Conservation (phyloP, 2,888 invertebrate genomes). For the Pammene aurita region DNA sequence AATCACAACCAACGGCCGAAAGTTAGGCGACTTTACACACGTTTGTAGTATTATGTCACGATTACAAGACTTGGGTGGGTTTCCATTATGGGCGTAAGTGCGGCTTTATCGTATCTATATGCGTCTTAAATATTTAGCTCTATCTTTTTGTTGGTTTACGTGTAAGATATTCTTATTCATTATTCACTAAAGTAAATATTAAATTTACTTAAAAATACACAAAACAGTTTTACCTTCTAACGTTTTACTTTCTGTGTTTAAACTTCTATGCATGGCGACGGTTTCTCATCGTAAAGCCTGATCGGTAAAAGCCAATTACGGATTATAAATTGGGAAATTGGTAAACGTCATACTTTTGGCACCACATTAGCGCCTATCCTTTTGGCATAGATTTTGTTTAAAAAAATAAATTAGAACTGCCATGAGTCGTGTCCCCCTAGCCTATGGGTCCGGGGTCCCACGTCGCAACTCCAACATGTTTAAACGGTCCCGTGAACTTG, state of each 20-base stretch:
- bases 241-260: no score
- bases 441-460: conserved; percentile 25
- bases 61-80: conserved; percentile 33
- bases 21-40: conserved; percentile 39
- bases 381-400: not conserved
- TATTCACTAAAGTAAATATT: not conserved
- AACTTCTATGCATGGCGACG: no score
- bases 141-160: not conserved
- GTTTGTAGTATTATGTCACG: conserved; percentile 39
- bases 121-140: not conserved
- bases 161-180: not conserved
- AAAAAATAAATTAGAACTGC: not conserved
- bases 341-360: no score
- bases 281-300: no score
- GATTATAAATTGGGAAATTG: no score
- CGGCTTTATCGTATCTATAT: not conserved
- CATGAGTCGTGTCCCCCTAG: conserved; percentile 4
- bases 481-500: conserved; percentile 41
- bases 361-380: not conserved
- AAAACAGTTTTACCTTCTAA: no score
- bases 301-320: no score
- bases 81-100: conserved; percentile 22
- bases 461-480: conserved; percentile 34
- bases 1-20: conserved; percentile 36
- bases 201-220: no score